Base-by-base conservation (phyloP, 2,797 vertebrate species). In the Ambastaia sidthimunki region DNA sequence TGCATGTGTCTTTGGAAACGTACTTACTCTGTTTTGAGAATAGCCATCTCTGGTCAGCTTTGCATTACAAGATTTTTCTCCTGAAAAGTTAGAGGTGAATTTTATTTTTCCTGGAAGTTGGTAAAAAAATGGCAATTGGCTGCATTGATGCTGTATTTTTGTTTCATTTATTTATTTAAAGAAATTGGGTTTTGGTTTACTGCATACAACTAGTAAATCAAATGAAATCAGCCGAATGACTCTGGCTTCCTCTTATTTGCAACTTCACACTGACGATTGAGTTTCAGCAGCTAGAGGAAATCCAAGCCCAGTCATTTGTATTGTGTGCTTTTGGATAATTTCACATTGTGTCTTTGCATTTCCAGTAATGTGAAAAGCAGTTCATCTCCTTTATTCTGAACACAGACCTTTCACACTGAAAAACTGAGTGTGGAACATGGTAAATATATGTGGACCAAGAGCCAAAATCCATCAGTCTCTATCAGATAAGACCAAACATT, bases 391-490 rank as follows among this genome's bases (percentile, higher is more conserved):
- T 62, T 47, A 48, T 48, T 69, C 13, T 60, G 0, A 60, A 28
- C 23, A 4, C 15, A 1, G 23, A 55, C 65, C 57, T 62, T 71
- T 25, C 68, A 48, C 37, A 71, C n/a, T 68, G 63, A 44, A 69
- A 57, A 67, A 69, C 44, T 76, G 47, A 52, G 12, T 60, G 54
- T 80, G 70, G 50, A 82, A 47, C n/a, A 44, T 74, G 16, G 9
- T 59, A 25, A 80, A 69, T 75, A 55, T 34, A 74, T 25, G 6
- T 74, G 21, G 48, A 65, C 25, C 5, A 19, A 59, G 34, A 75
- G 67, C 65, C 59, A 66, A 83, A 84, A 83, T 80, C 52, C 72
- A 79, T 83, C 71, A 59, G 59, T 77, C 71, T 80, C 73, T 57
- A 68, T 82, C 60, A 60, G 79, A 77, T 76, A 52, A 79, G 72